Base-by-base conservation (phyloP, 2,888 invertebrate genomes). In the Drosophila anceps region DNA sequence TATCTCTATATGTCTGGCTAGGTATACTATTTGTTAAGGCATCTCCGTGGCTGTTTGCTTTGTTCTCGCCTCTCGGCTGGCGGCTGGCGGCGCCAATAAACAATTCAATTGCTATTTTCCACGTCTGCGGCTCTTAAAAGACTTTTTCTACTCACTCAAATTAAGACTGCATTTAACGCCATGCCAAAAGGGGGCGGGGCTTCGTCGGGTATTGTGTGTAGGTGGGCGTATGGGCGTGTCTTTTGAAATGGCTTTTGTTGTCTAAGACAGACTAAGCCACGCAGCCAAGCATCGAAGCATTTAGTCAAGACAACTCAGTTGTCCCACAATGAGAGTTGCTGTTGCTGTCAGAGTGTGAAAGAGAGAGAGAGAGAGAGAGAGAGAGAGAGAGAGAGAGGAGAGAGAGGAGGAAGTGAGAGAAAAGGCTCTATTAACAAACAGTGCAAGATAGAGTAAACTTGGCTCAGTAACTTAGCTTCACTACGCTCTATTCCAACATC, bases 141-240 rank as follows among this genome's bases (percentile, higher is more conserved):
- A 79, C 73, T 64, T 84, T 84, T 20, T 31, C 12, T 18, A 7
- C 48, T 73, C 72, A 62, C 72, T 73, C 76, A 73, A 81, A 81
- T 81, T 81, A 82, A 72, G 74, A 74, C 72, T 74, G 80, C 76
- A 84, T 87, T 83, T 79, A 82, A 73, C 83, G 79, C 74, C 69
- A 66, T 57, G 59, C 61, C 53, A 39, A 37, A 37, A 37, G 55
- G 54, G 51, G 29, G 44, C 12, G 43, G 20, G 29, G n/a, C n/a
- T n/a, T n/a, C n/a, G n/a, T n/a, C n/a, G n/a, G n/a, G n/a, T n/a
- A n/a, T n/a, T n/a, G n/a, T n/a, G n/a, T n/a, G n/a, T n/a, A n/a
- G n/a, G n/a, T n/a, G n/a, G n/a, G 63, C 27, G 24, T 15, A 27
- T 50, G 51, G 76, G 76, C 70, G 76, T 63, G 57, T 50, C 48